Conservation (phyloP, 2,113 vertebrate genomes). For the Strix uralensis region DNA sequence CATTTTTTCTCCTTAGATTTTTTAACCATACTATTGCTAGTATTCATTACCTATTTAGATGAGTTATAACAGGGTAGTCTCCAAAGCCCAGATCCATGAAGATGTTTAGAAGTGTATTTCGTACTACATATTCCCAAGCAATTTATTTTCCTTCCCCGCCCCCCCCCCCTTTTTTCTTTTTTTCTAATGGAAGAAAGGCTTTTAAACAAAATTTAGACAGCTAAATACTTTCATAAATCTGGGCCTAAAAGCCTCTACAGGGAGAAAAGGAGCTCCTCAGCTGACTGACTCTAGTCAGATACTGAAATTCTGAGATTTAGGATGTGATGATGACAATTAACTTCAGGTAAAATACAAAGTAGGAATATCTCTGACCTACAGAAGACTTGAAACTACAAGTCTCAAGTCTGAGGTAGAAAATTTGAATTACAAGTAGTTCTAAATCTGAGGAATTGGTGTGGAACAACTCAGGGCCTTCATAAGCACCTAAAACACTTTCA, state of each 20-base stretch:
- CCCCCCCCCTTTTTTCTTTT: too few relatives aligned
- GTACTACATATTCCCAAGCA: neutral
- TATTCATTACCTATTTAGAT: neutral
- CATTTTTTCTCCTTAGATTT: slow-evolving; percentile 3
- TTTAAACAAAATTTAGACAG: neutral
- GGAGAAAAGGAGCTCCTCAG: neutral
- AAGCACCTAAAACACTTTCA: neutral
- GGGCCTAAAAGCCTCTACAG: neutral
- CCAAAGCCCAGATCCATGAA: neutral
- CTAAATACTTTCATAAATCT: neutral
- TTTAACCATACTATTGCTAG: slow-evolving; percentile 41
- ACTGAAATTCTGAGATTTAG: neutral
- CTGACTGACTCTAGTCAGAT: neutral
- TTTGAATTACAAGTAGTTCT: neutral
- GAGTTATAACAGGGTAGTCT: neutral
- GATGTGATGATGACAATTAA: neutral
- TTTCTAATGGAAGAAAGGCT: neutral
- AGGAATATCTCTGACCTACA: neutral
- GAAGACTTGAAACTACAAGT: neutral
- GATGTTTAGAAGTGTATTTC: neutral
- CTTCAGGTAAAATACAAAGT: neutral
- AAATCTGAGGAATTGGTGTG: neutral
- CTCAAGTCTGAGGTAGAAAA: neutral
- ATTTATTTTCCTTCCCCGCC: neutral
- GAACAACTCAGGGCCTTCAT: neutral